phyloP scores from a whole-genome alignment of 2,888 invertebrate genomes.

The Morpho achilles region DNA sequence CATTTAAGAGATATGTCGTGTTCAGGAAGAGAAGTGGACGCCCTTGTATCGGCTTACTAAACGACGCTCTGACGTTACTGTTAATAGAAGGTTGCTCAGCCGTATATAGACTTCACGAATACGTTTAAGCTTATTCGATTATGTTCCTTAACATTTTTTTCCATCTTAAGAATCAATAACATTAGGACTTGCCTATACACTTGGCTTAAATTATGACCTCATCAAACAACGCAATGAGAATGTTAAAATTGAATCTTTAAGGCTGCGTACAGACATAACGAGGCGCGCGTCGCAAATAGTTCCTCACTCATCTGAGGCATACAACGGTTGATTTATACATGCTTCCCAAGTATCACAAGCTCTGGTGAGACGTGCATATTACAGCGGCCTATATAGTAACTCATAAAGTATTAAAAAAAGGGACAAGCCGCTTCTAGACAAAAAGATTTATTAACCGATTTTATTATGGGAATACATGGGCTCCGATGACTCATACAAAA shows the following conservation, averaged over 20 bases:
- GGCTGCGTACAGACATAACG: too few relatives aligned
- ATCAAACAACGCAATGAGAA: background rate
- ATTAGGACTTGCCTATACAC: background rate
- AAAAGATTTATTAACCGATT: too few relatives aligned
- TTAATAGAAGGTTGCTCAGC: constrained; percentile 41
- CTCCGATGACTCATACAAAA: too few relatives aligned
- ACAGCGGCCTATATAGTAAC: too few relatives aligned
- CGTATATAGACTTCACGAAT: constrained; percentile 19
- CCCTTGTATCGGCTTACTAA: constrained; percentile 52
- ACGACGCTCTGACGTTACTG: constrained; percentile 33
- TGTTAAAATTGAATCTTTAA: background rate
- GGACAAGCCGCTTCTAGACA: too few relatives aligned
- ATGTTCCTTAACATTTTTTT: constrained; percentile 24
- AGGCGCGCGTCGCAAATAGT: too few relatives aligned
- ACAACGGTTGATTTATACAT: too few relatives aligned
- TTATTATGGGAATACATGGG: too few relatives aligned
- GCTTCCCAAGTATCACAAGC: too few relatives aligned
- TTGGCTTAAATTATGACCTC: constrained; percentile 1
- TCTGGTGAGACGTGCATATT: too few relatives aligned
- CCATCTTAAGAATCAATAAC: constrained; percentile 11
- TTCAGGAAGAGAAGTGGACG: constrained; percentile 66
- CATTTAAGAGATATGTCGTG: constrained; percentile 40
- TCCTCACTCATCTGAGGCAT: too few relatives aligned
- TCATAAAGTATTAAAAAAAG: too few relatives aligned
- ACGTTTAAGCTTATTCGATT: constrained; percentile 16